Percentiles rank a stretch among this genome's conserved stretches.
These are phyloP conservation scores for Hirtodrosophila duncani DNA, from an alignment of 2,888 invertebrate genomes.

Conservation along the genomic window DNA sequence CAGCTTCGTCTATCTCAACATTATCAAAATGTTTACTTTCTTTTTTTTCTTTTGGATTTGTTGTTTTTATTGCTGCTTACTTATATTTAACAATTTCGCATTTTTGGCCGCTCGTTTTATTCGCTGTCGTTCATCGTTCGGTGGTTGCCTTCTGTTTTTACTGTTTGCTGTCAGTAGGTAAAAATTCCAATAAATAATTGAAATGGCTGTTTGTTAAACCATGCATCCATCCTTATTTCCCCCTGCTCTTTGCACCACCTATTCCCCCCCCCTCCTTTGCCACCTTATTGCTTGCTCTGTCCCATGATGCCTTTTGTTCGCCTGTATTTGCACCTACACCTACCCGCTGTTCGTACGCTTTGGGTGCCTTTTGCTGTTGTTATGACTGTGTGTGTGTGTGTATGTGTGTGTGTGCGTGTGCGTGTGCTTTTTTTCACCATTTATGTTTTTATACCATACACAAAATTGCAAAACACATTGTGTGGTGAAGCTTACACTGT, in stretches of 20 bases:
- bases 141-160: conserved; percentile 49
- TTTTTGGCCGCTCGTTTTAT: conserved; percentile 6
- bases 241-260: not conserved
- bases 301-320: conserved; percentile 19
- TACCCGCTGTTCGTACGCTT: no score
- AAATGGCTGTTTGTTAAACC: conserved; percentile 57
- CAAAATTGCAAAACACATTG: no score
- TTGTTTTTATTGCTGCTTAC: conserved; percentile 53
- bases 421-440: not conserved
- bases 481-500: no score
- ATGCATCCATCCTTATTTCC: not conserved
- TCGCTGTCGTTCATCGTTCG: not conserved
- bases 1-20: no score
- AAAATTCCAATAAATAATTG: conserved; percentile 69
- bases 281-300: not conserved
- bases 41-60: not conserved
- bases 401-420: no score
- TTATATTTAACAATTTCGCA: conserved; percentile 53
- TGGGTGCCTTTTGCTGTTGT: conserved; percentile 1
- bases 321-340: conserved; percentile 4
- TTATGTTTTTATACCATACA: conserved; percentile 34
- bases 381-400: no score
- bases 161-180: conserved; percentile 69
- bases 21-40: no score
- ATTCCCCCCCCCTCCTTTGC: not conserved